These are phyloP conservation scores for Lutraria rhynchaena DNA, from an alignment of 1,140 invertebrate species.

Conservation along the genomic window DNA sequence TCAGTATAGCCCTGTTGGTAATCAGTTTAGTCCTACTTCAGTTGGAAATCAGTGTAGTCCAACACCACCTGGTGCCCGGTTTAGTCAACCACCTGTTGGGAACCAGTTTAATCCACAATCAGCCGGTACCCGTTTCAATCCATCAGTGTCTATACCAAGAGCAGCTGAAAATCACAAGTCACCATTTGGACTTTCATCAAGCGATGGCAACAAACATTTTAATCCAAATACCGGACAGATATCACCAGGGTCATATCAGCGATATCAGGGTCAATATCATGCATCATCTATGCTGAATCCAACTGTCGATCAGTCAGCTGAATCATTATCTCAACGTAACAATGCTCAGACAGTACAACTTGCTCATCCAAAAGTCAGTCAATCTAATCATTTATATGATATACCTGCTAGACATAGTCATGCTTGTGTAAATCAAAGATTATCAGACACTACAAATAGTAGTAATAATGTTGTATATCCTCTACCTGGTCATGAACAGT, in stretches of 20 bases:
- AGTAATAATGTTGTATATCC: too few relatives aligned
- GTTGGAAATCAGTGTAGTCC: neutral
- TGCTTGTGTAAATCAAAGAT: constrained; percentile 1
- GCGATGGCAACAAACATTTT: neutral
- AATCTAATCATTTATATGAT: neutral
- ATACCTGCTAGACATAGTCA: neutral
- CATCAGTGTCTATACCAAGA: too few relatives aligned
- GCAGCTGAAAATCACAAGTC: too few relatives aligned
- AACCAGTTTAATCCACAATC: neutral
- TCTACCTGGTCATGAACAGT: too few relatives aligned
- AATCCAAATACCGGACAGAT: neutral
- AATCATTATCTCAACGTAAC: neutral
- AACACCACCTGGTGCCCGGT: neutral
- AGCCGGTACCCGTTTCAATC: neutral
- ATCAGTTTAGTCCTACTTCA: neutral
- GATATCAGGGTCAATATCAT: constrained; percentile 8
- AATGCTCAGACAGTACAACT: neutral
- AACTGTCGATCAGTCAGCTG: neutral
- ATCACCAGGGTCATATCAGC: constrained; percentile 25
- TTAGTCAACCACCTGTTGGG: neutral
- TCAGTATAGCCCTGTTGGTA: neutral
- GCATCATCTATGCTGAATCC: neutral
- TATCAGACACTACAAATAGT: neutral
- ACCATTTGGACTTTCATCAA: neutral
- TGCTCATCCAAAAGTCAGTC: constrained; percentile 12